These are phyloP conservation scores for Apamea sordens DNA, from an alignment of 2,888 invertebrate species.

Conservation along the genomic window DNA sequence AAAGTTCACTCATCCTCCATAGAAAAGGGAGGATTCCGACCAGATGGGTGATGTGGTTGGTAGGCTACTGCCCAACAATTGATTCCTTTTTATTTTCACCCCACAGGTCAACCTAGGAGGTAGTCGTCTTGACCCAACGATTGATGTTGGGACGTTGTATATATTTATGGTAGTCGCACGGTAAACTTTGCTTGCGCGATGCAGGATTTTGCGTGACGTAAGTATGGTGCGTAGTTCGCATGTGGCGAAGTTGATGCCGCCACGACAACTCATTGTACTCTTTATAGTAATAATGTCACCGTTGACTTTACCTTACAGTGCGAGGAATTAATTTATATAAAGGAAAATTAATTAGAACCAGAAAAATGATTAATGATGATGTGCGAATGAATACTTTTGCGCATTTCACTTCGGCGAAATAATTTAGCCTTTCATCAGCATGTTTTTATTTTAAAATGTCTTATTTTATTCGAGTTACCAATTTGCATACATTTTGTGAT, in stretches of 20 bases:
- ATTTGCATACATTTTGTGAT: neutral
- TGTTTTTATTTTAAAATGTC: neutral
- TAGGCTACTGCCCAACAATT: neutral
- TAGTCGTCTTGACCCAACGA: neutral
- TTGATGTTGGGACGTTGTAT: neutral
- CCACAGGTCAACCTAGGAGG: neutral
- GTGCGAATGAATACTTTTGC: neutral
- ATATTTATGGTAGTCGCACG: neutral
- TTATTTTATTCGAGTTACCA: neutral
- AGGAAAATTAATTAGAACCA: neutral
- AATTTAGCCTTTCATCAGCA: neutral
- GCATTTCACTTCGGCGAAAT: neutral
- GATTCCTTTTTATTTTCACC: neutral
- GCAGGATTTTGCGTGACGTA: neutral
- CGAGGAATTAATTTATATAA: neutral
- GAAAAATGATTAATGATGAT: neutral
- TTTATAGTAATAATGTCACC: neutral
- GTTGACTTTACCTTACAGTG: neutral
- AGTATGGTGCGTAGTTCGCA: neutral
- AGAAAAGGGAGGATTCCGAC: neutral
- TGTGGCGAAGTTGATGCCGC: too few species aligned
- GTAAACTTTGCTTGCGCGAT: neutral
- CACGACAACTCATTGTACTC: too few species aligned
- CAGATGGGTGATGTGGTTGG: neutral
- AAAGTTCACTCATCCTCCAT: neutral